Evolutionary conservation across 2,797 vertebrate genomes (phyloP).

Genomic region (Todus mexicanus): DNA sequence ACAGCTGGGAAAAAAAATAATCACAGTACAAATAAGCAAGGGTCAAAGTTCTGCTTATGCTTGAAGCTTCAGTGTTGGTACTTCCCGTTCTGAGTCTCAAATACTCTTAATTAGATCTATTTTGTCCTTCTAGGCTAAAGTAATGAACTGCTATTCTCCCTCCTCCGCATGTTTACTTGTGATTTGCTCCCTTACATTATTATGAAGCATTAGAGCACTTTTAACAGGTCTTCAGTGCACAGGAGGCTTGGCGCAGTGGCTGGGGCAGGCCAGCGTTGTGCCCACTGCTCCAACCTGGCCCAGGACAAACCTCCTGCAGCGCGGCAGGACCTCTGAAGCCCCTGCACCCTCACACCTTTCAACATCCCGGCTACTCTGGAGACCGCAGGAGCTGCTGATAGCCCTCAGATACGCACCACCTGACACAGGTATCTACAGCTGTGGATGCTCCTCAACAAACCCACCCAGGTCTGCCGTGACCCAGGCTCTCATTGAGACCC

Average conservation of each 20-base stretch:
- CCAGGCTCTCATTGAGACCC: background rate
- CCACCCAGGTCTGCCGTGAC: background rate
- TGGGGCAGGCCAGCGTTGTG: no score
- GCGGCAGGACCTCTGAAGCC: rapidly evolving
- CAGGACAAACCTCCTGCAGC: background rate
- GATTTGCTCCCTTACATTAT: background rate
- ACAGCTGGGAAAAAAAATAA: background rate
- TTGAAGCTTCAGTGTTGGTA: background rate
- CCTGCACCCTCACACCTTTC: rapidly evolving
- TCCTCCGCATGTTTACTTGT: rapidly evolving
- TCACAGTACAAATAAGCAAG: conserved; percentile 13
- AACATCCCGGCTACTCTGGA: rapidly evolving
- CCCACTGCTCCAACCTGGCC: no score
- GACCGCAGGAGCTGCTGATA: background rate
- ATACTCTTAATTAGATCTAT: background rate
- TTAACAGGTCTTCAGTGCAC: background rate
- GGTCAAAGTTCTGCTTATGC: conserved; percentile 47
- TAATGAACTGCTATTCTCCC: background rate
- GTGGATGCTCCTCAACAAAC: background rate
- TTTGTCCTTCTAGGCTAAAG: background rate
- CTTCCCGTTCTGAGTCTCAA: background rate
- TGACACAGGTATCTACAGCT: background rate
- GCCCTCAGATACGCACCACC: background rate
- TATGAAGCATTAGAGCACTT: background rate
- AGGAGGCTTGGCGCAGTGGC: background rate